Conservation (phyloP, 2,797 vertebrate genomes). For the Hydrolagus colliei region DNA sequence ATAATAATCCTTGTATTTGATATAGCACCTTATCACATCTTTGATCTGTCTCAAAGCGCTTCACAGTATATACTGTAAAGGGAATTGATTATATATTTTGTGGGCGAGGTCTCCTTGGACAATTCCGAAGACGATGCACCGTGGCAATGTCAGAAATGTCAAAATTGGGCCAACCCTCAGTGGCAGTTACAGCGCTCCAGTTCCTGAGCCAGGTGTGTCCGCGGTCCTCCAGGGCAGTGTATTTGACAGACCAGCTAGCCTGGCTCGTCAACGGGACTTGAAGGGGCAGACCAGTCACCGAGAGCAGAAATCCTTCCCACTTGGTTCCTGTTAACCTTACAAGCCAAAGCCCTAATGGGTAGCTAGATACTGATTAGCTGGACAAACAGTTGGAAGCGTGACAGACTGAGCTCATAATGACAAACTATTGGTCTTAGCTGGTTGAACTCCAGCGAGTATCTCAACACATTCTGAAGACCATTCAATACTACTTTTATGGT, state of each 20-base stretch:
- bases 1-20: no score
- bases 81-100: no score
- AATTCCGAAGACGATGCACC: no score
- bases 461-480: not conserved
- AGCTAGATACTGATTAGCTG: not conserved
- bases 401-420: no score
- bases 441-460: not conserved
- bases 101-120: no score
- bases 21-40: no score
- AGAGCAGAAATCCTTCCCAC: not conserved
- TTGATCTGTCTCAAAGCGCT: no score
- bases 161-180: not conserved
- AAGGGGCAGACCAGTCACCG: not conserved
- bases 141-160: not conserved
- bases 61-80: no score
- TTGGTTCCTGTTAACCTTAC: no score
- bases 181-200: no score
- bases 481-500: not conserved
- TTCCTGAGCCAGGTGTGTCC: not conserved
- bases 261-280: not conserved
- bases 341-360: not conserved
- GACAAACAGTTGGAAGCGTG: not conserved
- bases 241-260: not conserved
- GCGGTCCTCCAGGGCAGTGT: not conserved
- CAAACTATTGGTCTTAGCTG: not conserved